Base-by-base conservation (phyloP, 2,888 invertebrate genomes). In the Pinctada fucata region DNA sequence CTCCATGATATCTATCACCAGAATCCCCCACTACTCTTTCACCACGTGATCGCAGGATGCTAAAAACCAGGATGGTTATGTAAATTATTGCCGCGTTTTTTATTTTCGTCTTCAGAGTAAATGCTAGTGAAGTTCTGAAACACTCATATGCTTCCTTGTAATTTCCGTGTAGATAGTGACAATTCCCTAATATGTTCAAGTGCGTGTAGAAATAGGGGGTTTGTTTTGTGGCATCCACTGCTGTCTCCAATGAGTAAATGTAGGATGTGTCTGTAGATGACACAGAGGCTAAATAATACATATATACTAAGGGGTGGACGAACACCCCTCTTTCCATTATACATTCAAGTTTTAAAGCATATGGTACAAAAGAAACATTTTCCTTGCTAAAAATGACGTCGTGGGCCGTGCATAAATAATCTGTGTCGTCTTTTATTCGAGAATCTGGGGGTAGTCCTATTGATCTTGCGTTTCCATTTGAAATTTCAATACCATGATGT, bases 141-240 rank as follows among this genome's bases (percentile, higher is more conserved):
- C 69, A 69, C 1, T 63, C 47, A 63, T 47, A 75, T 1, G 75
- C 75, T 8, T 68, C 16, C 48, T 69, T 13, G 16, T n/a, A 69
- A 10, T 49, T 13, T 52, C 69, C 69, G 58, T 4, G 6, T 16
- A 51, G 47, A 50, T 58, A 58, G 51, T 75, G 48, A 69, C 68
- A 75, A 52, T 69, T 4, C 3, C 75, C 75, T 58, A 75, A 63
- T n/a, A 75, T 63, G 49, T 75, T 75, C n/a, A 75, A 69, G 49
- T 69, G 68, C 49, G 52, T 52, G 16, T 58, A 75, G 13, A 10
- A n/a, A 45, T 47, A 47, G 45, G 47, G 8, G 58, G 58, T 13
- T 58, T 58, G 58, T 58, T 6, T 58, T 13, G 13, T 6, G 13
- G 58, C 69, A n/a, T 69, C 45, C 3, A 75, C 69, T 69, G 52